Base-by-base conservation (phyloP, 2,113 vertebrate genomes). In the Alouatta palliata region DNA sequence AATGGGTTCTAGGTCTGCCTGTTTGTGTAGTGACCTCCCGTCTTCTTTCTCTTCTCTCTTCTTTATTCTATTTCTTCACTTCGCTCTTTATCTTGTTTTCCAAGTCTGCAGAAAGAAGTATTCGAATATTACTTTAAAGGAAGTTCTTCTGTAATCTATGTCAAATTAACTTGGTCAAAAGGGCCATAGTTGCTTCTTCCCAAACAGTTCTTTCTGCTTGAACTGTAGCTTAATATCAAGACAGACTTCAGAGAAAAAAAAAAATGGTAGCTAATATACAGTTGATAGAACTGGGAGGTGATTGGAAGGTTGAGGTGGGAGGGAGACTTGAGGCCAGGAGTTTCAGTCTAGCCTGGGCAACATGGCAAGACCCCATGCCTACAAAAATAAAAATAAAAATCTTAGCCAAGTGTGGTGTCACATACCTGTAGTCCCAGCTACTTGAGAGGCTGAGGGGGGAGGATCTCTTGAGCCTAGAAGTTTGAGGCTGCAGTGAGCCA, bases 11-110 rank as follows among this genome's bases (percentile, higher is more conserved):
- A 79, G 27, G 30, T 77, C 87, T 79, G 20, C 35, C 81, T 54
- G 30, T 68, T 56, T n/a, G 23, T 80, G 88, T 88, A 68, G 35
- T 58, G 43, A 1, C 49, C 79, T 95, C 52, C 86, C 84, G 81
- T 86, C 71, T 97, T 86, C 68, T 81, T 66, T 95, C 77, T 95
- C 49, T 87, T 95, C 32, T 89, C 58, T 45, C 19, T 2, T 7
- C 8, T 56, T 20, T 61, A 17, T 32, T 91, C 43, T 58, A 71
- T 68, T 66, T 93, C 23, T 56, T 70, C 94, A 25, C 43, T 45
- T 58, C 58, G 30, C 27, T 56, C 37, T 77, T 3, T 56, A 3
- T 52, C 12, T 80, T 70, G 30, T 70, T 40, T 40, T 4, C 17
- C 40, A 5, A n/a, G 6, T 91, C 61, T 61, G 58, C 9, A 58